Evolutionary conservation across 2,797 vertebrate species (phyloP).

Genomic region (Decapterus maruadsi): DNA sequence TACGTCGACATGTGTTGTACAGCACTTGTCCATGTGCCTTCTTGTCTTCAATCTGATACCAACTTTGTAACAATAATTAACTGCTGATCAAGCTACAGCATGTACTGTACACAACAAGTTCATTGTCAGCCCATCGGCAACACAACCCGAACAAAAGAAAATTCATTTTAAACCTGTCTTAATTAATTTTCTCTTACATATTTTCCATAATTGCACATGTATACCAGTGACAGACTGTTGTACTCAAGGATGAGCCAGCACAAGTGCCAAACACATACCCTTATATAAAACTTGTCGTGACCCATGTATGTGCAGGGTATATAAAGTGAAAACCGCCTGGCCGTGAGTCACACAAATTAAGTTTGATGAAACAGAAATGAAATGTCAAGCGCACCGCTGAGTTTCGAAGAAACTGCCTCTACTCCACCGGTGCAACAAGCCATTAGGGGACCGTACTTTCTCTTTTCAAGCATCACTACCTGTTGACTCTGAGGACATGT

Average conservation of each 20-base stretch:
- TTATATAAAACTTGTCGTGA: neutral
- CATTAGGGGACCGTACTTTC: slow-evolving; percentile 22
- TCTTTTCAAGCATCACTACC: neutral
- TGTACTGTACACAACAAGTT: neutral
- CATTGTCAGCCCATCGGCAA: too few species aligned
- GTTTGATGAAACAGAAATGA: neutral
- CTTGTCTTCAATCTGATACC: neutral
- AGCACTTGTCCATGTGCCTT: neutral
- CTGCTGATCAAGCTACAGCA: too few species aligned
- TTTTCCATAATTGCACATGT: neutral
- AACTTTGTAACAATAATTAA: too few species aligned
- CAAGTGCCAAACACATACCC: neutral
- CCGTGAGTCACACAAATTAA: neutral
- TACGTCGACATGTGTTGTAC: neutral
- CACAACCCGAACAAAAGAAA: neutral
- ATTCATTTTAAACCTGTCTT: neutral
- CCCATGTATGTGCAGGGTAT: neutral
- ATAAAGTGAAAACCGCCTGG: neutral
- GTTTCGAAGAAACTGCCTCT: neutral
- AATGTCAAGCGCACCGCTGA: slow-evolving; percentile 7
- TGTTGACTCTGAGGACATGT: slow-evolving; percentile 24
- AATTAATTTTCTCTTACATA: too few species aligned
- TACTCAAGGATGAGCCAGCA: neutral
- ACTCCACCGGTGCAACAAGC: slow-evolving; percentile 2
- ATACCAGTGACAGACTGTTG: neutral